phyloP scores from a whole-genome alignment of 2,113 vertebrate species.

The Pholis gunnellus region DNA sequence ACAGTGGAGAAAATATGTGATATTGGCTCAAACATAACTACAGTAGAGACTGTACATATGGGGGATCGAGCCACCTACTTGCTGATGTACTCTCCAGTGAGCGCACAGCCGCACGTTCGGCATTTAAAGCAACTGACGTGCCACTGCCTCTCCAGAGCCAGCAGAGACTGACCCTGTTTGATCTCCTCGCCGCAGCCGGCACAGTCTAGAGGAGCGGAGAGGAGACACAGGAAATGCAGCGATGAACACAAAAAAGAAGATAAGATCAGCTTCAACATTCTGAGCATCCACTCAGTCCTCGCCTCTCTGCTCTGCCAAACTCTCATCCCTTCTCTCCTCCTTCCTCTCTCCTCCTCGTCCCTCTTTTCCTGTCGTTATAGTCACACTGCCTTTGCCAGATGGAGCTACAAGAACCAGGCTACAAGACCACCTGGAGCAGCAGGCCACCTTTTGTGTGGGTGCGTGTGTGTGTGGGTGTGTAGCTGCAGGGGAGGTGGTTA shows the following conservation, averaged over 20 bases:
- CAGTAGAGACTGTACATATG: not conserved
- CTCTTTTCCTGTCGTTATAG: slow-evolving; percentile 12
- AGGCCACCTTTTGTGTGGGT: slow-evolving; percentile 45
- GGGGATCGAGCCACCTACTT: slow-evolving; percentile 86
- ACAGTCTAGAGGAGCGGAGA: slow-evolving; percentile 84
- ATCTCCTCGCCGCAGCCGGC: slow-evolving; percentile 96
- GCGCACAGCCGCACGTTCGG: slow-evolving; percentile 90
- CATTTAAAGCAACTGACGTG: slow-evolving; percentile 98
- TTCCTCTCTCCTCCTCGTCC: slow-evolving; percentile 22
- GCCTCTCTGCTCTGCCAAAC: slow-evolving; percentile 18
- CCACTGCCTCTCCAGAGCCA: slow-evolving; percentile 98
- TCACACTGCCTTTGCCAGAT: slow-evolving; percentile 55
- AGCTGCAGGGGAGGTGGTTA: slow-evolving; percentile 10
- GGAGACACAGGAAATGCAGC: not conserved
- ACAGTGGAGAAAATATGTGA: not conserved
- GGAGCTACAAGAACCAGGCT: slow-evolving; percentile 61
- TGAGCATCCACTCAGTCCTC: slow-evolving; percentile 22
- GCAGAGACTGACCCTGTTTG: slow-evolving; percentile 94
- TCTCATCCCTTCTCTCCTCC: slow-evolving; percentile 31
- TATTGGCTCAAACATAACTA: slow-evolving; percentile 2
- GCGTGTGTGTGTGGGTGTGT: slow-evolving; percentile 29
- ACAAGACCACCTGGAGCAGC: slow-evolving; percentile 57
- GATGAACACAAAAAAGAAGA: slow-evolving; percentile 2
- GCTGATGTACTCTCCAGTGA: slow-evolving; percentile 99
- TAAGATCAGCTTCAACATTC: slow-evolving; percentile 24